These are phyloP conservation scores for Platerodrilus igneus DNA, from an alignment of 2,888 invertebrate species.

Conservation along the genomic window DNA sequence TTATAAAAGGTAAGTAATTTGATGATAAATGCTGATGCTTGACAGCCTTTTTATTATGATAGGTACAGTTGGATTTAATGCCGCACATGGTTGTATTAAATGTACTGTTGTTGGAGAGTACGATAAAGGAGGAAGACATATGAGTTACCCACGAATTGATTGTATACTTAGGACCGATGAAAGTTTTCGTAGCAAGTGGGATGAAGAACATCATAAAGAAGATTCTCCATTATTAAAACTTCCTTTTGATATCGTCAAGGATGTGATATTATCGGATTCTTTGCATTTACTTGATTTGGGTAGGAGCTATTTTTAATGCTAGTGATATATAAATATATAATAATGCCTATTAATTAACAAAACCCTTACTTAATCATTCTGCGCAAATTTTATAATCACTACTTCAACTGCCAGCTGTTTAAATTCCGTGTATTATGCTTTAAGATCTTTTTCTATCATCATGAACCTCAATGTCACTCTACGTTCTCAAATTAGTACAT, in stretches of 20 bases:
- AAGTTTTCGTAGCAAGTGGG: slow-evolving; percentile 12
- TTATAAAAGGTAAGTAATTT: slow-evolving; percentile 21
- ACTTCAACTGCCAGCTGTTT: too few relatives aligned
- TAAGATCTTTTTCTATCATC: too few relatives aligned
- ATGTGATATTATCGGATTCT: slow-evolving; percentile 8
- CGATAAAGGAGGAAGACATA: slow-evolving; percentile 14
- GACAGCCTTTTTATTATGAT: background rate
- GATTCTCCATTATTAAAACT: slow-evolving; percentile 3
- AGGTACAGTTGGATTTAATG: slow-evolving; percentile 17
- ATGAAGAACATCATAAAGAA: slow-evolving; percentile 15
- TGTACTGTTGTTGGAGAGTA: slow-evolving; percentile 14
- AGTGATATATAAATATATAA: too few relatives aligned
- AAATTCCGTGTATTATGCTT: too few relatives aligned
- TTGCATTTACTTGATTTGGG: slow-evolving; percentile 1
- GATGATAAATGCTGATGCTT: background rate
- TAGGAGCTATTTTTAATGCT: too few relatives aligned
- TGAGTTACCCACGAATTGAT: slow-evolving; percentile 16
- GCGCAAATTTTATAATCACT: too few relatives aligned
- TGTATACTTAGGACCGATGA: slow-evolving; percentile 8
- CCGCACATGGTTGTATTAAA: slow-evolving; percentile 13
- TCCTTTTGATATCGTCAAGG: slow-evolving; percentile 19
- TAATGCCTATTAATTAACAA: too few relatives aligned
- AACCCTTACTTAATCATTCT: too few relatives aligned
- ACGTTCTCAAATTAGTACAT: too few relatives aligned
- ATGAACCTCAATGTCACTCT: too few relatives aligned